Evolutionary conservation across 2,888 invertebrate genomes (phyloP).

Genomic region (Apodemia zela): DNA sequence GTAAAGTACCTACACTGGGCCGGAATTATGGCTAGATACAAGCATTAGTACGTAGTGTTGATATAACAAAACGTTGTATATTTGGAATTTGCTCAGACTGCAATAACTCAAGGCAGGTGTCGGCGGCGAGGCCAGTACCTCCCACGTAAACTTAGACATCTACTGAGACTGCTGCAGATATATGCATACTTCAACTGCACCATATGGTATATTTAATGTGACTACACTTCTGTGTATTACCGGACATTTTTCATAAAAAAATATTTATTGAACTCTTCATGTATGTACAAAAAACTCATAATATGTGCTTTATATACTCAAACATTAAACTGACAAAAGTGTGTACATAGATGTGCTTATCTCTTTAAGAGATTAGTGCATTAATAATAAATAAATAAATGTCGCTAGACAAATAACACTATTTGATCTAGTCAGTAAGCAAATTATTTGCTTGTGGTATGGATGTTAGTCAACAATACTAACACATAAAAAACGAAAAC

Average conservation of each 20-base stretch:
- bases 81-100: conserved; percentile 2
- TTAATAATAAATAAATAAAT: background rate
- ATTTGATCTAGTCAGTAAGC: too few species aligned
- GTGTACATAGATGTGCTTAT: too few species aligned
- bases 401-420: too few species aligned
- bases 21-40: too few species aligned
- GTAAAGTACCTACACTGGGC: too few species aligned
- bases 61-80: background rate
- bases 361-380: too few species aligned
- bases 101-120: conserved; percentile 19
- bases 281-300: too few species aligned
- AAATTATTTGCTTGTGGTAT: too few species aligned
- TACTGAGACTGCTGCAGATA: conserved; percentile 35
- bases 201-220: conserved; percentile 26
- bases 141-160: conserved; percentile 29
- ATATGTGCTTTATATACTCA: too few species aligned
- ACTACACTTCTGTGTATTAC: background rate
- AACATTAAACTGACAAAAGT: too few species aligned
- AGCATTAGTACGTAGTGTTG: background rate
- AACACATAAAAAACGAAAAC: too few species aligned
- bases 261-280: too few species aligned
- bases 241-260: background rate
- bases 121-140: conserved; percentile 19
- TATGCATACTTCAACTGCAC: conserved; percentile 32
- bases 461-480: background rate